Conservation (phyloP, 2,888 invertebrate species). For the Heteromurus nitidus region DNA sequence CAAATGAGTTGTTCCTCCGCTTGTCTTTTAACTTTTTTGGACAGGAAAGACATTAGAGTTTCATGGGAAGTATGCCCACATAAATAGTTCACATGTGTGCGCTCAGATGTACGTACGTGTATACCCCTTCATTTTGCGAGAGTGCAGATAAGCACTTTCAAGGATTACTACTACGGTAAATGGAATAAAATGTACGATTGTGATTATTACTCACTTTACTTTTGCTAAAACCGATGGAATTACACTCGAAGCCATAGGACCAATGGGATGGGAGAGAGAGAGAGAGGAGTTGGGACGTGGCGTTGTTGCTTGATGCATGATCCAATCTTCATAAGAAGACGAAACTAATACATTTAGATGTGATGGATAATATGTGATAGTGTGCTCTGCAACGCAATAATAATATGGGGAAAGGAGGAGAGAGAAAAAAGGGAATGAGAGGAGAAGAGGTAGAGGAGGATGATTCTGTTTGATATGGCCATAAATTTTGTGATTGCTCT, state of each 20-base stretch:
- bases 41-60: constrained; percentile 34
- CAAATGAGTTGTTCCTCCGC: background rate
- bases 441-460: constrained; percentile 30
- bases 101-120: too few species aligned
- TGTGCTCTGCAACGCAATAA: constrained; percentile 42
- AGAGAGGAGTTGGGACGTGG: background rate
- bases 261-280: background rate
- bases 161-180: too few species aligned
- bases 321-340: constrained; percentile 44
- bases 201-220: constrained; percentile 42
- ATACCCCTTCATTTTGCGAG: too few species aligned
- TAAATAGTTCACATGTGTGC: constrained; percentile 2
- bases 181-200: constrained; percentile 33
- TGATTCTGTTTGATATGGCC: constrained; percentile 69
- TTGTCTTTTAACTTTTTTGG: background rate
- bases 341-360: constrained; percentile 49
- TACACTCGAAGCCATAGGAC: too few species aligned
- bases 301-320: constrained; percentile 36
- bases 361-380: constrained; percentile 57
- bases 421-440: constrained; percentile 30
- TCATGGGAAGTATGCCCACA: constrained; percentile 15
- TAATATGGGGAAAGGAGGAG: constrained; percentile 20
- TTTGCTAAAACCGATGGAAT: too few species aligned
- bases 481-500: constrained; percentile 72
- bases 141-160: too few species aligned